Base-by-base conservation (phyloP, 2,797 vertebrate genomes). In the Myotis planiceps region DNA sequence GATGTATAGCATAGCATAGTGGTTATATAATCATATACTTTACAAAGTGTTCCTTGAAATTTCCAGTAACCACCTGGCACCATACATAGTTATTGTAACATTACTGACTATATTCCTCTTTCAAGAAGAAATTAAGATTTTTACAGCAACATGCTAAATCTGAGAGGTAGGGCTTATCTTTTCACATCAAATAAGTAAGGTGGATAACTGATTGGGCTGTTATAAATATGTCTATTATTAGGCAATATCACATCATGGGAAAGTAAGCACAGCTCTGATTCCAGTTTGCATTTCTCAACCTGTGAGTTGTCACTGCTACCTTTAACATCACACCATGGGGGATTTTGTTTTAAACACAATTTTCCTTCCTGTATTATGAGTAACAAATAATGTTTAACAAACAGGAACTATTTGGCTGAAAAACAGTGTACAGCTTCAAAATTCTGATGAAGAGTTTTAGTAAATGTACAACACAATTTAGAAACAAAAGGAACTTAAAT, bases 41-140 rank as follows among this genome's bases (percentile, higher is more conserved):
- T 74, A n/a, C 15, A 74, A 72, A 74, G 42, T 16, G 27, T 74
- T 47, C 42, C 27, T 29, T 47, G 42, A 47, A 29, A 74, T 29
- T 47, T 74, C 71, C 14, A 74, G 71, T 74, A n/a, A 8, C 16
- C 27, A 72, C 71, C 42, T 74, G 42, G 71, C 42, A 74, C 15
- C 9, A 74, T 45, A 74, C 42, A 74, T 13, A 74, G 42, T 74
- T 47, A 29, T 42, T 42, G 45, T 42, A 47, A 29, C n/a, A 45
- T n/a, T 74, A 74, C 9, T 47, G 42, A 74, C 27, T 74, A 74
- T 74, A 29, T 86, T 27, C 27, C 21, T 81, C 66, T 82, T 86
- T 82, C 25, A 76, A 82, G 42, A 90, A 90, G 9, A 69, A 34
- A 69, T 88, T 16, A 74, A 81, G 68, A 81, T 86, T 93, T 74